Evolutionary conservation across 1,140 invertebrate species (phyloP).

Genomic region (Achroia grisella): DNA sequence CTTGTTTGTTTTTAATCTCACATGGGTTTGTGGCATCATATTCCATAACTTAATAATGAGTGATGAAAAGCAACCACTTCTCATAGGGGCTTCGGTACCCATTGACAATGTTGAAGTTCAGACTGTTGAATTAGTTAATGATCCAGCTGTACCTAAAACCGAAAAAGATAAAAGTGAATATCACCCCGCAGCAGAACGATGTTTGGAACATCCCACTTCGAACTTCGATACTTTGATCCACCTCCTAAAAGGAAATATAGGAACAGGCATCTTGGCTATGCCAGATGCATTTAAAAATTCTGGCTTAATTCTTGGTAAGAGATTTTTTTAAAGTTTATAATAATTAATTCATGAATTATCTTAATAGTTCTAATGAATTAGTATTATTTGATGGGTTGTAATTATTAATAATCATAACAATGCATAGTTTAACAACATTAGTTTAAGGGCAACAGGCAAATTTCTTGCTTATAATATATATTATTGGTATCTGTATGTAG

Average conservation of each 20-base stretch:
- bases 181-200: constrained; percentile 78
- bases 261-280: constrained; percentile 90
- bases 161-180: constrained; percentile 65
- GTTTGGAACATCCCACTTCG: constrained; percentile 84
- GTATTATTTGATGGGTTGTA: no score
- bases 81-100: constrained; percentile 56
- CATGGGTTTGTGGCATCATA: no score
- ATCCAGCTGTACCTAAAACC: constrained; percentile 40
- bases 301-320: constrained; percentile 81
- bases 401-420: no score
- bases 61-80: constrained; percentile 73
- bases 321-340: constrained; percentile 9
- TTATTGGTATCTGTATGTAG: no score
- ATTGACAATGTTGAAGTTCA: constrained; percentile 51
- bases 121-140: constrained; percentile 41
- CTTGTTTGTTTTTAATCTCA: no score
- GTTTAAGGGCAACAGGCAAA: no score
- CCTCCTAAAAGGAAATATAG: constrained; percentile 88
- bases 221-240: constrained; percentile 88
- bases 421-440: no score
- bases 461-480: no score
- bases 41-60: constrained; percentile 39
- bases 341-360: no score
- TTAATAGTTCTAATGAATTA: no score
- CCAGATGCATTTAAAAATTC: constrained; percentile 89